Evolutionary conservation across 2,797 vertebrate genomes (phyloP).

Genomic region (Cyprinella venusta): DNA sequence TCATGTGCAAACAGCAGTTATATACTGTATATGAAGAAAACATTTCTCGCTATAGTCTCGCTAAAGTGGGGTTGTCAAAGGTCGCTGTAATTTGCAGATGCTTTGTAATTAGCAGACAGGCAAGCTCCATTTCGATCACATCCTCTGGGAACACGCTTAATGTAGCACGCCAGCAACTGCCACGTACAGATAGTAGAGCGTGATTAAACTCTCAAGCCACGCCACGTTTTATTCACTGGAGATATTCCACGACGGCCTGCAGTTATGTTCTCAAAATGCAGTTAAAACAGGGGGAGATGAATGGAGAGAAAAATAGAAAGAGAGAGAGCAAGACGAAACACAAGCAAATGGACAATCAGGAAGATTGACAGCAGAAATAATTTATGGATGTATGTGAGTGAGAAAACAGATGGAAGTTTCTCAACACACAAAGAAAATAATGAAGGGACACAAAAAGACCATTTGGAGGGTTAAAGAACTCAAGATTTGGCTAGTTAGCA

Average conservation of each 20-base stretch:
- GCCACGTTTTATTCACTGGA: constrained; percentile 22
- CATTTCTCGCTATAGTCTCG: constrained; percentile 25
- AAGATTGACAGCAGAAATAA: not conserved
- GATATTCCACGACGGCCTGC: constrained; percentile 28
- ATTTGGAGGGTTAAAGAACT: not conserved
- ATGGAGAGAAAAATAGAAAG: not conserved
- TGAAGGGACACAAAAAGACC: not conserved
- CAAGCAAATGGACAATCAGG: not conserved
- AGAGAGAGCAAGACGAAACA: constrained; percentile 3
- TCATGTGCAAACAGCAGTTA: constrained; percentile 72
- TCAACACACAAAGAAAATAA: not conserved
- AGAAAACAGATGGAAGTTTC: not conserved
- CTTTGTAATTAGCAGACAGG: constrained; percentile 78
- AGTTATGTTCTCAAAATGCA: constrained; percentile 22
- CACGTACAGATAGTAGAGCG: constrained; percentile 35
- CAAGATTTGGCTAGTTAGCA: not conserved
- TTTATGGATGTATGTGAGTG: not conserved
- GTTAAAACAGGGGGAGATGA: constrained; percentile 11
- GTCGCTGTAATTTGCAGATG: constrained; percentile 73
- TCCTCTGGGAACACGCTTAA: constrained; percentile 53
- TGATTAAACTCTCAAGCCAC: constrained; percentile 39
- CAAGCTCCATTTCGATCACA: constrained; percentile 70
- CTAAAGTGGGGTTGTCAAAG: constrained; percentile 69
- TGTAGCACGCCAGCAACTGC: constrained; percentile 49
- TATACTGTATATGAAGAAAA: constrained; percentile 72